Base-by-base conservation (phyloP, 2,797 vertebrate genomes). In the Phyllotis vaccarum region DNA sequence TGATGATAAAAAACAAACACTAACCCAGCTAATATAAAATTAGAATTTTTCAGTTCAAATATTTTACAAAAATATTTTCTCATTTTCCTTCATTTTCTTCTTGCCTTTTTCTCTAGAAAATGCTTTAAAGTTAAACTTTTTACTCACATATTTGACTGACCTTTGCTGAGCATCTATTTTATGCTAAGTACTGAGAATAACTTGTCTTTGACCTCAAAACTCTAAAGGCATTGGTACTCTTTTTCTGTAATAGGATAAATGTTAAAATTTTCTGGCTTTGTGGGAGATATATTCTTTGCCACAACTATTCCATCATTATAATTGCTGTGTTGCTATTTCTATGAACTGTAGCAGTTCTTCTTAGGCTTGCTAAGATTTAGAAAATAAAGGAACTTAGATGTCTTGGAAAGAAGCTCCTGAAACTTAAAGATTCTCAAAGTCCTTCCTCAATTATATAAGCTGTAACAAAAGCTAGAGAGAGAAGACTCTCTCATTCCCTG, bases 181-280 rank as follows among this genome's bases (percentile, higher is more conserved):
- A 56, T 93, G 43, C 19, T 91, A 87, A 89, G 1, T 74, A 49
- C n/a, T 68, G 81, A 81, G 56, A 83, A 85, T 62, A 90, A 88
- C 83, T 88, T 16, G 6, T 93, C 14, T 94, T 70, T 96, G 66
- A 92, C 29, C 17, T 93, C 37, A 85, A 81, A 40, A 75, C 16
- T 37, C 90, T 86, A 75, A 90, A 76, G 16, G 21, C 40, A 94
- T 56, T 31, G 56, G 31, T 56, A 93, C 34, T 24, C 34, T 89
- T 86, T 78, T 94, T 95, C 49, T 92, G 0, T 64, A 43, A 96
- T 72, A 49, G 40, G 22, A 4, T 8, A 72, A 31, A 92, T 11
- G 66, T 34, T 78, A 94, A 95, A 64, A 80, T 90, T 92, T 95
- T 89, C 89, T 93, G 74, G n/a, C 6, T 94, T 95, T 91, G 22